These are phyloP conservation scores for Drosophila albomicans DNA, from an alignment of 1,140 invertebrate genomes.

Conservation along the genomic window DNA sequence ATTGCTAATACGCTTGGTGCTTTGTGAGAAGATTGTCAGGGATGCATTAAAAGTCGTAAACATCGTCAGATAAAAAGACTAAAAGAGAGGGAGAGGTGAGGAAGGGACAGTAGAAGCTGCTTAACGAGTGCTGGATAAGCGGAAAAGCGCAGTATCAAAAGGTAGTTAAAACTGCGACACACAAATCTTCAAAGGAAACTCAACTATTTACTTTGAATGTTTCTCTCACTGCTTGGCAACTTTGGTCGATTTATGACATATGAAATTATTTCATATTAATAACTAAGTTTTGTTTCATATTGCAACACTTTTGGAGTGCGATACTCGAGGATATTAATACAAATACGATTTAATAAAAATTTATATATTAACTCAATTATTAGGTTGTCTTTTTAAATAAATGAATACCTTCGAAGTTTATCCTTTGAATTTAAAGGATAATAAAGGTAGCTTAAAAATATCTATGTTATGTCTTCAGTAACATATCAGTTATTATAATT, in stretches of 20 bases:
- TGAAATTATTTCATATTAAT: too few species aligned
- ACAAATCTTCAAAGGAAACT: background rate
- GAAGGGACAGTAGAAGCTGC: conserved; percentile 1
- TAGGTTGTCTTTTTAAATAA: too few species aligned
- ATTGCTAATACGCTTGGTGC: conserved; percentile 46
- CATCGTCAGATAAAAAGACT: background rate
- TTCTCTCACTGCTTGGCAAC: background rate
- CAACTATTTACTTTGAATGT: background rate
- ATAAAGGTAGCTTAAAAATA: too few species aligned
- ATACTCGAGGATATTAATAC: too few species aligned
- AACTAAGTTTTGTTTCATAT: too few species aligned
- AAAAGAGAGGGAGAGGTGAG: background rate
- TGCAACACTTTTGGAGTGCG: too few species aligned
- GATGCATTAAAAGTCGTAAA: conserved; percentile 25
- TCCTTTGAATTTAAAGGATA: too few species aligned
- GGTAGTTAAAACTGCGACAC: background rate
- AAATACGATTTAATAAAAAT: too few species aligned
- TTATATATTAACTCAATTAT: too few species aligned
- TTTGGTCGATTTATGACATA: background rate
- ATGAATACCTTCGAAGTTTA: too few species aligned
- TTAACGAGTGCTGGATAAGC: conserved; percentile 20
- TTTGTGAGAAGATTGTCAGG: conserved; percentile 38
- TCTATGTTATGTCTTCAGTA: too few species aligned
- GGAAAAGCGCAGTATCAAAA: conserved; percentile 10
- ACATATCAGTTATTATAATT: too few species aligned